Evolutionary conservation across 53 echinoderm and acorn worm species (phyloP).

Genomic region (Hippasteria phrygiana): DNA sequence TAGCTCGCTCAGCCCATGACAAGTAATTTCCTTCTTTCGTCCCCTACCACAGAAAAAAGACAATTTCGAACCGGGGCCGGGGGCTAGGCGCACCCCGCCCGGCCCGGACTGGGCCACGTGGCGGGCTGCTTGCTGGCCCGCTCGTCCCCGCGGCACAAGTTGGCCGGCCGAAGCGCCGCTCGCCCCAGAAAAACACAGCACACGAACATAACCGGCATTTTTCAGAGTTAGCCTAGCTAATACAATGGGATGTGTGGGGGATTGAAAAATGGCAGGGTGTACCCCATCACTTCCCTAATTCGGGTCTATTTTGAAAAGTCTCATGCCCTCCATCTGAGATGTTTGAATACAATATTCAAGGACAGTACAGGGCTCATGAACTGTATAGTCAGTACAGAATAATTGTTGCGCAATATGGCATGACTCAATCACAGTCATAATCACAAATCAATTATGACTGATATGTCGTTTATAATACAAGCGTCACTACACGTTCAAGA

Average conservation of each 20-base stretch:
- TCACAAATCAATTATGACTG: no score
- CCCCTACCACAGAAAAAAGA: not conserved
- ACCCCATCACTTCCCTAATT: not conserved
- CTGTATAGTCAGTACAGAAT: not conserved
- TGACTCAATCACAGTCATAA: no score
- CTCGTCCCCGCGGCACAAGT: slow-evolving; percentile 9
- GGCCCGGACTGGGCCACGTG: slow-evolving; percentile 33
- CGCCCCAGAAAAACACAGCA: slow-evolving; percentile 10
- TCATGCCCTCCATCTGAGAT: not conserved
- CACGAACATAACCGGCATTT: slow-evolving; percentile 27
- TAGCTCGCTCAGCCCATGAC: slow-evolving; percentile 17
- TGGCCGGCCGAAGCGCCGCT: slow-evolving; percentile 37
- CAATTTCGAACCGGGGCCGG: slow-evolving; percentile 33
- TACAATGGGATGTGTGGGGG: slow-evolving; percentile 36
- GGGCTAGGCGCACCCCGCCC: slow-evolving; percentile 11
- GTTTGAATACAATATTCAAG: not conserved
- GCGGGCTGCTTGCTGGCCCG: slow-evolving; percentile 21
- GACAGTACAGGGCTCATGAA: not conserved
- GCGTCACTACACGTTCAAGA: no score
- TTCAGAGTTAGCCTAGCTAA: slow-evolving; percentile 47
- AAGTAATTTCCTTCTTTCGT: slow-evolving; percentile 52
- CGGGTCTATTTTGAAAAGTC: slow-evolving; percentile 7
- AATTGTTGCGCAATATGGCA: no score
- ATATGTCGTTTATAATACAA: no score
- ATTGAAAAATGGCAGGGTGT: slow-evolving; percentile 15